Base-by-base conservation (phyloP, 2,888 invertebrate genomes). In the Phania funesta region DNA sequence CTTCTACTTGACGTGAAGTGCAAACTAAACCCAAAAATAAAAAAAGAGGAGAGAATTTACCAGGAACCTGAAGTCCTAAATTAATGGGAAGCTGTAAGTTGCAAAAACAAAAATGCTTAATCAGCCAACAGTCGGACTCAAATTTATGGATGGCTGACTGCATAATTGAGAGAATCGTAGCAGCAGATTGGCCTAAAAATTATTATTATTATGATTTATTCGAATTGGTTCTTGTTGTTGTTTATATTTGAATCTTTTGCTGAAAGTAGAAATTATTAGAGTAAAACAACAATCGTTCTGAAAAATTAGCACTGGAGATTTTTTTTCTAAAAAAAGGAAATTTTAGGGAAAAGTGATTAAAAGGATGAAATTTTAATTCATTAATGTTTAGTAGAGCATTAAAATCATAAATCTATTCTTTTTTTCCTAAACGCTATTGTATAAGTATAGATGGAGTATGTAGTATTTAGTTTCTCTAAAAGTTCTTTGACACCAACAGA, bases 131-230 rank as follows among this genome's bases (percentile, higher is more conserved):
- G 18, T 56, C 44, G 32, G 52, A 52, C 52, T 44, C 32, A 29
- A 62, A 64, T 65, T 74, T 54, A 54, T 32, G 73, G 52, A 52
- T 62, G 62, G 50, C 29, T 73, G 44, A 11, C 22, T 13, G 38
- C n/a, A 18, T 62, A 73, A 71, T 35, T n/a, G 35, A 18, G n/a
- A 4, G n/a, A 22, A 18, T n/a, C 8, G n/a, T 9, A 3, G 11
- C 7, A 48, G 65, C n/a, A 46, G 38, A 64, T 78, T 78, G 71
- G 44, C 71, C 78, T 60, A 73, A 32, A 29, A 24, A 22, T n/a
- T 22, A 62, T 46, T 16, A 35, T 60, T 56, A 58, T 60, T 52
- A 38, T 65, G 44, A 78, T 73, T 78, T 60, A 78, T 71, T 58
- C 44, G 24, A 73, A 73, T 65, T 65, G 50, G 65, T 16, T 44